phyloP scores from a whole-genome alignment of 2,797 vertebrate genomes.

The Clarias fuscus region DNA sequence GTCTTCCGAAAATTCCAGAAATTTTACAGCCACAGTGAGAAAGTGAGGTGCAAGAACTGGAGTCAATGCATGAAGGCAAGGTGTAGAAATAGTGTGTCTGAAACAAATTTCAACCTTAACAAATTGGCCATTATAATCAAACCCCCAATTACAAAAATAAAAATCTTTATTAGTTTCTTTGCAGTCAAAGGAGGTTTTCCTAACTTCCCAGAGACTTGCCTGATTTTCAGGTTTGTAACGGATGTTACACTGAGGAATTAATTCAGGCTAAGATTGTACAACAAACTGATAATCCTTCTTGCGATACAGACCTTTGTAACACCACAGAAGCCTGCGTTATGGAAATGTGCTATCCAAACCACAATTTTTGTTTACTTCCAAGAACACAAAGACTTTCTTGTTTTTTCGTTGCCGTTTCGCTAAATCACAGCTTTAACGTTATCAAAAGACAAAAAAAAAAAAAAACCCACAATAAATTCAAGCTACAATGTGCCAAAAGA shows the following conservation, averaged over 20 bases:
- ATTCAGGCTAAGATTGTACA: background rate
- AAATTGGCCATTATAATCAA: background rate
- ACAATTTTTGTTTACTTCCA: constrained; percentile 11
- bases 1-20: background rate
- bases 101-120: background rate
- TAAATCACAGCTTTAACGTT: background rate
- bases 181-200: background rate
- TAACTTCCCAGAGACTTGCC: too few species aligned
- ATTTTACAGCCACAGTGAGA: background rate
- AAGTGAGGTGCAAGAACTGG: background rate
- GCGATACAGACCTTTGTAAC: background rate
- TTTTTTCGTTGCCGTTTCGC: background rate
- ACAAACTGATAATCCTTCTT: background rate
- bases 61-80: background rate
- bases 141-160: background rate
- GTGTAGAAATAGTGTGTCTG: background rate
- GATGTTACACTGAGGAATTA: background rate
- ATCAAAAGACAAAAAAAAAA: background rate
- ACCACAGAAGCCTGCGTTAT: background rate
- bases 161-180: background rate
- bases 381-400: background rate
- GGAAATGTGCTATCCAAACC: constrained; percentile 14
- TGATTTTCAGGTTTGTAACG: background rate
- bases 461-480: background rate
- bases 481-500: background rate